A percentile compares a stretch with the other conserved stretches of the same genome.
Evolutionary conservation across 2,113 vertebrate species (phyloP).

Genomic region (Psittacula cyanocephala): DNA sequence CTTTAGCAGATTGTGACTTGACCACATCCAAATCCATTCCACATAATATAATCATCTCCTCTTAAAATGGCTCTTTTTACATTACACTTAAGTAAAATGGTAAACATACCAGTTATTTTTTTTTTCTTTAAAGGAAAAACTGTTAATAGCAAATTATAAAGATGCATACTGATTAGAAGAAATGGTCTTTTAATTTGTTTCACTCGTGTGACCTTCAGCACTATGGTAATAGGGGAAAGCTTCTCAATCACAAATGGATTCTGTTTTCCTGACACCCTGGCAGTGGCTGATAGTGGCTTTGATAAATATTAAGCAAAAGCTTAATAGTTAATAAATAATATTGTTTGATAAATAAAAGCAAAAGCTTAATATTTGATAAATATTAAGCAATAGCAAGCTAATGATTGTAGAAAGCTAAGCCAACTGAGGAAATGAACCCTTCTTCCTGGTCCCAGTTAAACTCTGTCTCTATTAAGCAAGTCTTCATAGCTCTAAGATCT

Average conservation of each 20-base stretch:
- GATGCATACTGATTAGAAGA: slow-evolving; percentile 8
- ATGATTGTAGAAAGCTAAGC: neutral
- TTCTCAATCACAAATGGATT: neutral
- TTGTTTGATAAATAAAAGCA: neutral
- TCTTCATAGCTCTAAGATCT: neutral
- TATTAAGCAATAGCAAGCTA: neutral
- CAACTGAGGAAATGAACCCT: neutral
- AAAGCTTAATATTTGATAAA: neutral
- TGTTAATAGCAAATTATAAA: neutral
- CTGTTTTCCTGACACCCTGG: neutral
- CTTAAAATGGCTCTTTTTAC: neutral
- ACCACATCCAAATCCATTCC: neutral
- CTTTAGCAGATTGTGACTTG: neutral
- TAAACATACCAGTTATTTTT: neutral
- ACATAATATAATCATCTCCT: neutral
- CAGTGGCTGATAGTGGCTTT: neutral
- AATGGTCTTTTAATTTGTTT: slow-evolving; percentile 45
- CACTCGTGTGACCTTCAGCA: neutral
- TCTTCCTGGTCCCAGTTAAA: neutral
- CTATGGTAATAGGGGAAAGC: neutral
- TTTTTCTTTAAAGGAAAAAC: neutral
- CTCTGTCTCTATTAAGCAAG: neutral
- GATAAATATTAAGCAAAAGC: neutral
- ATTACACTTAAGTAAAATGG: neutral
- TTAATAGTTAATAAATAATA: neutral